These are phyloP conservation scores for Saccopteryx leptura DNA, from an alignment of 2,113 vertebrate species.

Conservation along the genomic window DNA sequence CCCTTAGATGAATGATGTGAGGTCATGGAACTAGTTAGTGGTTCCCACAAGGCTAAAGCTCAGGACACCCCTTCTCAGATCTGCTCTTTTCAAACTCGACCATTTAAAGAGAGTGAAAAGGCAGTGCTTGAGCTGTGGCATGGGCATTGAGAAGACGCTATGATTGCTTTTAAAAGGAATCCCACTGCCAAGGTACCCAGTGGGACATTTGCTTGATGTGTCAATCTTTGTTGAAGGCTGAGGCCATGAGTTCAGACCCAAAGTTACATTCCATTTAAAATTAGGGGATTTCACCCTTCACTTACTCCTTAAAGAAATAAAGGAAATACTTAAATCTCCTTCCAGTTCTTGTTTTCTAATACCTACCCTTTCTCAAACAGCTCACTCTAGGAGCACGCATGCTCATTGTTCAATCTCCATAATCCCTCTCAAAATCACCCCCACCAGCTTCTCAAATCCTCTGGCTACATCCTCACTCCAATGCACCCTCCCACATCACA, in stretches of 20 bases:
- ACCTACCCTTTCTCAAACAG: not conserved
- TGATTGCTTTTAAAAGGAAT: not conserved
- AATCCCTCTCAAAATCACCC: not conserved
- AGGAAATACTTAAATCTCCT: constrained; percentile 3
- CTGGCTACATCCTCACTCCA: not conserved
- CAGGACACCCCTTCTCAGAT: not conserved
- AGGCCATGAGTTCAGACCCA: constrained; percentile 14
- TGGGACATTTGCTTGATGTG: not conserved
- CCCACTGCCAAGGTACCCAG: not conserved
- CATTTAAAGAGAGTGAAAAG: not conserved
- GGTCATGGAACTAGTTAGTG: not conserved
- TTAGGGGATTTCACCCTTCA: not conserved
- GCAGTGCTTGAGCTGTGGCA: not conserved
- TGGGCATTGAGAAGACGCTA: not conserved
- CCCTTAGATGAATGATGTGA: not conserved
- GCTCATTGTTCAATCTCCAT: not conserved
- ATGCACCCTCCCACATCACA: not conserved
- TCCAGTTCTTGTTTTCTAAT: not conserved
- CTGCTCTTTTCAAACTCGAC: not conserved
- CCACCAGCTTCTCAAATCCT: not conserved
- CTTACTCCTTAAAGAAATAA: constrained; percentile 20
- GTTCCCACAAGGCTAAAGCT: not conserved
- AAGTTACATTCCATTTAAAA: constrained; percentile 49
- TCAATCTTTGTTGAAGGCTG: not conserved
- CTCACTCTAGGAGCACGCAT: not conserved